Conservation (phyloP, 2,888 invertebrate species). For the Noctua fimbriata region DNA sequence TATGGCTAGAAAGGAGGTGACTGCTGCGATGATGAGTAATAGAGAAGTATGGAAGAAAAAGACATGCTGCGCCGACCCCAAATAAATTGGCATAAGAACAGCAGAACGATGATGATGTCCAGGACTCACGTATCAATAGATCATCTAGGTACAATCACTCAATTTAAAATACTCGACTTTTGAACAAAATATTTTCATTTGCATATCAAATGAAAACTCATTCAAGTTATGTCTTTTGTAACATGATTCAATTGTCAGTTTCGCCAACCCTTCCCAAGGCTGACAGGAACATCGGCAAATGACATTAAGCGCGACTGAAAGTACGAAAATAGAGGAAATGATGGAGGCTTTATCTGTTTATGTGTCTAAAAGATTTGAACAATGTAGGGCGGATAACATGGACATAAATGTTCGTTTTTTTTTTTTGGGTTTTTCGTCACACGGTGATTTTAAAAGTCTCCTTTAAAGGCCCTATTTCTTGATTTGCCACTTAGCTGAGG, state of each 20-base stretch:
- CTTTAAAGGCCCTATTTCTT: not conserved
- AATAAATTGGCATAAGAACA: no score
- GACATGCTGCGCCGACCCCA: no score
- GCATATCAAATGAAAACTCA: conserved; percentile 12
- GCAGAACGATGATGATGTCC: not conserved
- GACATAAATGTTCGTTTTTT: not conserved
- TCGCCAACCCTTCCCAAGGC: conserved; percentile 35
- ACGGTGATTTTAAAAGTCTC: not conserved
- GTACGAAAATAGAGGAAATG: conserved; percentile 54
- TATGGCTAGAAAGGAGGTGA: no score
- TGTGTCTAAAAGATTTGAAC: conserved; percentile 32
- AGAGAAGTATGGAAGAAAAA: no score
- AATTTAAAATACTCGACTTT: not conserved
- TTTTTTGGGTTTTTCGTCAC: not conserved
- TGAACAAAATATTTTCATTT: not conserved
- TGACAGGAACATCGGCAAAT: conserved; percentile 45
- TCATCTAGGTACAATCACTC: no score
- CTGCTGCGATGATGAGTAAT: no score
- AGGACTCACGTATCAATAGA: not conserved
- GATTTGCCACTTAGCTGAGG: not conserved
- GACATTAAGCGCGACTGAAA: conserved; percentile 45
- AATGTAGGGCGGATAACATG: conserved; percentile 9
- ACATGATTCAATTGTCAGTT: conserved; percentile 47
- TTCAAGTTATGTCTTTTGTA: conserved; percentile 23
- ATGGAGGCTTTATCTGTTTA: conserved; percentile 41